Evolutionary conservation across 35 echinoderm and acorn worm genomes (phyloP).

Genomic region (Hemicentrotus pulcherrimus): DNA sequence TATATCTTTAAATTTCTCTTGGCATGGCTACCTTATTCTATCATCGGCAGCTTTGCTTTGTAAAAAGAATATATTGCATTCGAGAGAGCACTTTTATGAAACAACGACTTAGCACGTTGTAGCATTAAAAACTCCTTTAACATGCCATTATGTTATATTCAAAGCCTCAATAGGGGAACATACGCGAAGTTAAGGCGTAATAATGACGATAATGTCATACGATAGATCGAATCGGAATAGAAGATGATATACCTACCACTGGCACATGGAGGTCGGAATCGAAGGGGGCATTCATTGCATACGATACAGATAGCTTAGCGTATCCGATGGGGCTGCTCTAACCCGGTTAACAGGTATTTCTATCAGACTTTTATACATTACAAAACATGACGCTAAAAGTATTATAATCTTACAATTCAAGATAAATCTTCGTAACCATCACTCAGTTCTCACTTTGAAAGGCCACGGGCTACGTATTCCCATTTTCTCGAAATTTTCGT

Average conservation of each 20-base stretch:
- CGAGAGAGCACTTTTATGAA: no score
- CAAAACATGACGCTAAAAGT: background rate
- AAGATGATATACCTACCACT: background rate
- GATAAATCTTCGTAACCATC: background rate
- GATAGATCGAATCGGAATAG: background rate
- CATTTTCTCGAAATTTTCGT: background rate
- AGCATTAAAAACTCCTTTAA: no score
- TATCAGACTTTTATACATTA: background rate
- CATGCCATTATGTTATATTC: no score
- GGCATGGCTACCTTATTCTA: no score
- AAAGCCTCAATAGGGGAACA: no score
- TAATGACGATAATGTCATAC: background rate
- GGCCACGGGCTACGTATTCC: background rate
- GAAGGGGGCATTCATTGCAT: conserved; percentile 8
- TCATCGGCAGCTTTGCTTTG: no score
- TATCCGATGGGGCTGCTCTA: background rate
- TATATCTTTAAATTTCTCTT: background rate
- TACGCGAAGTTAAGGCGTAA: no score
- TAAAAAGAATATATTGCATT: no score
- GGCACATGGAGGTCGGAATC: background rate
- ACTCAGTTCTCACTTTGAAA: background rate
- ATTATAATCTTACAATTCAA: background rate
- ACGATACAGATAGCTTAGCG: background rate
- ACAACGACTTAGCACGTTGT: no score
- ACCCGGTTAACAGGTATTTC: background rate